Conservation (phyloP, 2,797 vertebrate species). For the Anguilla pacifica region DNA sequence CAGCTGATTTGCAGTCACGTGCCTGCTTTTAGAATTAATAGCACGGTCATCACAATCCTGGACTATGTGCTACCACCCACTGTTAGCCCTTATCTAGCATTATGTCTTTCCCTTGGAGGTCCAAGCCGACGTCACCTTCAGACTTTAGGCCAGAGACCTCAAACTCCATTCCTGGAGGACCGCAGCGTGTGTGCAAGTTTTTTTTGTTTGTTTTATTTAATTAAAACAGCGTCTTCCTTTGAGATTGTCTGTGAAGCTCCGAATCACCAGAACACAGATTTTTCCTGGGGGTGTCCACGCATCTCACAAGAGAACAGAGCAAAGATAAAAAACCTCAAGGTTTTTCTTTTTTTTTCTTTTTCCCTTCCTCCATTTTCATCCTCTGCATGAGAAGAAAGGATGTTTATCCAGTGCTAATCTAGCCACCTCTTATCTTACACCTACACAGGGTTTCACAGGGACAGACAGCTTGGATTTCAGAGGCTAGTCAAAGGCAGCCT, state of each 20-base stretch:
- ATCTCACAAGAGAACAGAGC: constrained; percentile 32
- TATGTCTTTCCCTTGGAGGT: neutral
- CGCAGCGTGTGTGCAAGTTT: too few species aligned
- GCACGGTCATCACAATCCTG: neutral
- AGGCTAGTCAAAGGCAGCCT: neutral
- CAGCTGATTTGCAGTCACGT: neutral
- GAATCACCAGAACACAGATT: neutral
- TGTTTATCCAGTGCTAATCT: constrained; percentile 42
- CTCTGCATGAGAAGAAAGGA: constrained; percentile 29
- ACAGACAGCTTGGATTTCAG: neutral
- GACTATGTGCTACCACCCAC: neutral
- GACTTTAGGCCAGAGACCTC: neutral
- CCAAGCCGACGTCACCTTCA: neutral
- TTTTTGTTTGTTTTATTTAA: neutral
- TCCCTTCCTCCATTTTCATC: constrained; percentile 4
- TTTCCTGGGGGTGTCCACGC: constrained; percentile 28
- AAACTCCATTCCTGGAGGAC: neutral
- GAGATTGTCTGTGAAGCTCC: neutral
- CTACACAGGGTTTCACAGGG: constrained; percentile 37
- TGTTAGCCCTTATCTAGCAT: neutral
- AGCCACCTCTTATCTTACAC: constrained; percentile 46
- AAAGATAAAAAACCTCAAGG: constrained; percentile 33
- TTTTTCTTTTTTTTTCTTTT: constrained; percentile 1
- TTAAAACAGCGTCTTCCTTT: neutral
- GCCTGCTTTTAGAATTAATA: neutral